phyloP scores from a whole-genome alignment of 1,140 invertebrate genomes.

The Glossosoma conforme region DNA sequence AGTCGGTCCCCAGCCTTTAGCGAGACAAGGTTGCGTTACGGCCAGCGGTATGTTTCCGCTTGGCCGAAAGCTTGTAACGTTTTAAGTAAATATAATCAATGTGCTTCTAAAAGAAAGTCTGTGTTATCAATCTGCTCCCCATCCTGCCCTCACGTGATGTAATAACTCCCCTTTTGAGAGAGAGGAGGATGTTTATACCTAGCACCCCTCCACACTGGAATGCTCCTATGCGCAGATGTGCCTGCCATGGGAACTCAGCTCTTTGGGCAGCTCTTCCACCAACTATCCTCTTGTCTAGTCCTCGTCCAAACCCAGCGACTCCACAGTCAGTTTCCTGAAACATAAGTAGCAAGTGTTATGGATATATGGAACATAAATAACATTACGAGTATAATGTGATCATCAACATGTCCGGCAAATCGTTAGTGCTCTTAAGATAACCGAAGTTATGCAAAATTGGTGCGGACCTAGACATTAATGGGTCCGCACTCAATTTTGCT shows the following conservation, averaged over 20 bases:
- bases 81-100: too few relatives aligned
- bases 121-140: too few relatives aligned
- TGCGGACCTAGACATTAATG: background rate
- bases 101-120: too few relatives aligned
- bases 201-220: constrained; percentile 76
- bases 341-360: constrained; percentile 10
- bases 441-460: background rate
- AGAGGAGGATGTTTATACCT: too few relatives aligned
- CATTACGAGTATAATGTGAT: background rate
- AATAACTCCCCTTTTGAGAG: too few relatives aligned
- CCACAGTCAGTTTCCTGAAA: constrained; percentile 56
- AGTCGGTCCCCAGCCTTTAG: too few relatives aligned
- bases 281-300: constrained; percentile 65
- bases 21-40: too few relatives aligned
- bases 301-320: constrained; percentile 44
- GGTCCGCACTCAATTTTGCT: background rate
- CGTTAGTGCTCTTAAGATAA: background rate
- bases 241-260: constrained; percentile 82
- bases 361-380: background rate
- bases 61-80: too few relatives aligned
- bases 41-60: too few relatives aligned
- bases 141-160: too few relatives aligned
- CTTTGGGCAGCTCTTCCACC: constrained; percentile 64
- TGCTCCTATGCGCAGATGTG: constrained; percentile 74
- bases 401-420: background rate